Evolutionary conservation across 2,113 vertebrate genomes (phyloP).

Genomic region (Corythaixoides concolor): DNA sequence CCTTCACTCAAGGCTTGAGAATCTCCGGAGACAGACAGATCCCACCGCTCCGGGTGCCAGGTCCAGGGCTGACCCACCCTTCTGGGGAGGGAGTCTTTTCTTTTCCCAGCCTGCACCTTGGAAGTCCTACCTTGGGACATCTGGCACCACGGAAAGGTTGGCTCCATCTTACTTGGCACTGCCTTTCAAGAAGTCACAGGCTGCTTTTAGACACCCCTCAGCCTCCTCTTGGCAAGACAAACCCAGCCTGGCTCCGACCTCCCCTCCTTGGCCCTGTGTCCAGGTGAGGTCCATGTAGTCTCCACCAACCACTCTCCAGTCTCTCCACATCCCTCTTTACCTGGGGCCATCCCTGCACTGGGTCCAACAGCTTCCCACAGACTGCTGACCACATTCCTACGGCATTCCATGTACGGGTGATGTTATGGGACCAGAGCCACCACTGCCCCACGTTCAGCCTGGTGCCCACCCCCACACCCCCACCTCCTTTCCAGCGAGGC

Average conservation of each 20-base stretch:
- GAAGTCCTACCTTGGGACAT: not conserved
- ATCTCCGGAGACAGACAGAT: not conserved
- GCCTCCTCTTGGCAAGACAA: not conserved
- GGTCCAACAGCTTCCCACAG: not conserved
- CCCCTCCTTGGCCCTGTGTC: fast-evolving
- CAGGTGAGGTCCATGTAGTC: not conserved
- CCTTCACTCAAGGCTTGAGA: not conserved
- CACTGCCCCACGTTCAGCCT: fast-evolving
- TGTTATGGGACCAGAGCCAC: not conserved
- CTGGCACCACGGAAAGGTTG: not conserved
- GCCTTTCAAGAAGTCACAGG: not conserved
- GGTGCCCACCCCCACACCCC: not conserved
- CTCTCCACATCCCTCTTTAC: not conserved
- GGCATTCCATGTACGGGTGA: fast-evolving
- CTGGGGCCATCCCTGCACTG: not conserved
- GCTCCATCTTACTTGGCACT: not conserved
- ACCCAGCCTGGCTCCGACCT: not conserved
- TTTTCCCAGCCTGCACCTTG: not conserved
- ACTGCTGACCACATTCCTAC: not conserved
- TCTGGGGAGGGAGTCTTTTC: not conserved
- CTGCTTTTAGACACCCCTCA: not conserved
- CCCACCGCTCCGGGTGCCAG: not conserved
- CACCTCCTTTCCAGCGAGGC: not conserved
- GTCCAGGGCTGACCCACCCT: not conserved
- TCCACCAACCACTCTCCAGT: not conserved